Evolutionary conservation across 2,113 vertebrate genomes (phyloP).

Genomic region (Engystomops pustulosus): DNA sequence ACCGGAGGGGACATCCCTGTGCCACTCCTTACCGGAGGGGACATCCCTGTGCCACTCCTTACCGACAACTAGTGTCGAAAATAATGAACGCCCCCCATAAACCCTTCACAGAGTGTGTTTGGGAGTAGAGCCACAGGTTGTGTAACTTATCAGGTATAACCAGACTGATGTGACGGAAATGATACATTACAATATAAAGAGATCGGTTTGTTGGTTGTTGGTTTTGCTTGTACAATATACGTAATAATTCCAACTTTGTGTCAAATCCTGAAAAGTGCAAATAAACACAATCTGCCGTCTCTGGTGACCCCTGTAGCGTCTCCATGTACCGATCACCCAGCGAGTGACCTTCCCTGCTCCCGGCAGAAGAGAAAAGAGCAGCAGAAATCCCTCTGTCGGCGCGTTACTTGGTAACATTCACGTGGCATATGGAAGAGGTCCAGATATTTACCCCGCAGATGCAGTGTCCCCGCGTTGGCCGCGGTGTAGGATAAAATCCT

Average conservation of each 20-base stretch:
- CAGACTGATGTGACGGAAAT: no score
- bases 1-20: no score
- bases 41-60: no score
- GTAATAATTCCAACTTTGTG: neutral
- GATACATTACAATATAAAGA: no score
- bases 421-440: constrained; percentile 14
- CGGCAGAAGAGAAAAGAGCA: neutral
- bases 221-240: neutral
- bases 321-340: neutral
- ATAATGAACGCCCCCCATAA: no score
- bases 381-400: neutral
- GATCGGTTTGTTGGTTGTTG: neutral
- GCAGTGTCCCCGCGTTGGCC: neutral
- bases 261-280: neutral
- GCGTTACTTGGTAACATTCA: constrained; percentile 10
- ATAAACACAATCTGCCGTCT: neutral
- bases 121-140: no score
- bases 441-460: neutral
- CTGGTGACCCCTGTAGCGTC: neutral
- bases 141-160: no score
- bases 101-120: no score
- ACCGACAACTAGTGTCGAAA: no score
- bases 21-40: no score
- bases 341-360: neutral
- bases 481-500: neutral